Evolutionary conservation across 2,888 invertebrate species (phyloP), one percentile per base, ranked within the genome.

Genomic region (Apodemia mormo): DNA sequence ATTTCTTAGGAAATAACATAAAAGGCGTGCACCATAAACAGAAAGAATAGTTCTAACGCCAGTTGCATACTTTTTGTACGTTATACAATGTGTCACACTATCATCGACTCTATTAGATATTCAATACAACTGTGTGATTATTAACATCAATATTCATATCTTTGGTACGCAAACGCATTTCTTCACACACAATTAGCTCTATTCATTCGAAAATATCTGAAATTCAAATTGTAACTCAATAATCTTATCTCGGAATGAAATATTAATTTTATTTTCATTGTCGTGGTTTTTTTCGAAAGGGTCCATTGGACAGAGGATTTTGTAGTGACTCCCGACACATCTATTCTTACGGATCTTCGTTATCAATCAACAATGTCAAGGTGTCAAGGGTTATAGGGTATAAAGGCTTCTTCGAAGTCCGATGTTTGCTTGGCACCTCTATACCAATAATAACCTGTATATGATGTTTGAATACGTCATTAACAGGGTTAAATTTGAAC

Each of bases 121-220:
- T 43, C 65, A 74, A 58, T 58, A 10, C 58, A 45, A 45, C 45
- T 45, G 45, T 12, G 12, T 45, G 45, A 45, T 29, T 56, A 56
- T 54, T 54, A 22, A 3, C 30, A 58, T 58, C 4, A 58, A 58
- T 58, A 58, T 58, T 58, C 58, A 58, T 58, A 58, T 58, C 30
- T 58, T 4, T 58, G 65, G 52, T 84, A 81, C 77, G 78, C 76
- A 77, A 78, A 74, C 75, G 77, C 22, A 79, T 74, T 65, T 77
- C 86, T 91, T 93, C 92, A 92, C 92, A 92, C 92, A 92, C 91
- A 92, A 93, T 93, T 93, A 93, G 90, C 82, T 87, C 74, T 83
- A 90, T 92, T 89, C 80, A 86, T 87, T 85, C 85, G 73, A 76
- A 79, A 79, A 82, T 83, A 92, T 91, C 83, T 88, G 79, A 88